Percentiles rank a stretch among this genome's conserved stretches.
phyloP scores from a whole-genome alignment of 2,888 invertebrate species.

The Ectemnius continuus region DNA sequence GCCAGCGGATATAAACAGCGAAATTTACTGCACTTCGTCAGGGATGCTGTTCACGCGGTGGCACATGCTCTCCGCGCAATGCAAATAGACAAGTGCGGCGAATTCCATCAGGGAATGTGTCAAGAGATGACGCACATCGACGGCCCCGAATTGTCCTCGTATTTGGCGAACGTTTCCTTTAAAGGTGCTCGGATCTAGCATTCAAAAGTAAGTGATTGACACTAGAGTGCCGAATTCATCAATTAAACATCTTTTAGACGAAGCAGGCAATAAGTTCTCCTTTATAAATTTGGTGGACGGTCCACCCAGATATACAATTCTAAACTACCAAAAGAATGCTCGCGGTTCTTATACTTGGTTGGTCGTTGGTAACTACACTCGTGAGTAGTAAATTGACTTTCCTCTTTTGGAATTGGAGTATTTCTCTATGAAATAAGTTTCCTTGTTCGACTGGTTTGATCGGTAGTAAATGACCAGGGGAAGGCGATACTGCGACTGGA shows the following conservation, averaged over 20 bases:
- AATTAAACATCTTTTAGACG: slow-evolving; percentile 73
- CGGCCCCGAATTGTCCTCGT: slow-evolving; percentile 74
- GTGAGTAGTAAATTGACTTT: slow-evolving; percentile 57
- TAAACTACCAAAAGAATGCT: slow-evolving; percentile 77
- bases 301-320: slow-evolving; percentile 80
- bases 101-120: slow-evolving; percentile 74
- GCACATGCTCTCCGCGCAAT: slow-evolving; percentile 79
- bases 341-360: slow-evolving; percentile 76
- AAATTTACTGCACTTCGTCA: slow-evolving; percentile 79
- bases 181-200: slow-evolving; percentile 72
- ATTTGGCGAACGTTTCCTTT: slow-evolving; percentile 79
- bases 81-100: slow-evolving; percentile 75
- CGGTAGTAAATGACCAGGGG: slow-evolving; percentile 71
- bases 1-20: slow-evolving; percentile 74
- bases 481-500: slow-evolving; percentile 72
- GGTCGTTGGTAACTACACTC: slow-evolving; percentile 78
- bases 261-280: slow-evolving; percentile 77
- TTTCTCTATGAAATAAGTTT: too few species aligned
- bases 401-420: neutral
- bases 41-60: slow-evolving; percentile 80
- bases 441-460: neutral
- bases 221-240: too few species aligned
- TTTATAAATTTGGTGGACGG: slow-evolving; percentile 79
- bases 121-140: slow-evolving; percentile 75
- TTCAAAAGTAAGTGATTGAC: neutral